Base-by-base conservation (phyloP, 2,113 vertebrate genomes). In the Tachycineta bicolor region DNA sequence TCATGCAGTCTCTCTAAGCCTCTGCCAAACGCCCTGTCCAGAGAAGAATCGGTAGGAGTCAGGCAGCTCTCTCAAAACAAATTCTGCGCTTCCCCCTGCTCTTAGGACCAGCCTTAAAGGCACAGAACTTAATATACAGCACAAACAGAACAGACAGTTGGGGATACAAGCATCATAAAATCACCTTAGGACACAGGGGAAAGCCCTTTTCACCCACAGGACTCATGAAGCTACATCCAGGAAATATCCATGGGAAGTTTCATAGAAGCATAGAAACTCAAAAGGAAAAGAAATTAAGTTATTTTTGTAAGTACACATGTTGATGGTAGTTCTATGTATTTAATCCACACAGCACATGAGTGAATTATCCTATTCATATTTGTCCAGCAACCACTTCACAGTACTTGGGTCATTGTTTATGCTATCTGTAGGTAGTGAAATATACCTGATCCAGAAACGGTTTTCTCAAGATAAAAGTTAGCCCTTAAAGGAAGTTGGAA, bases 201-300 rank as follows among this genome's bases (percentile, higher is more conserved):
- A 64, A 31, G 3, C 22, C 33, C 33, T 62, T 24, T 7, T 46
- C 60, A 74, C 47, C 13, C 11, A 46, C 19, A 53, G 17, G 14
- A 56, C 14, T 7, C 0, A 0, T 7, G 24, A 71, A 91, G 49
- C 11, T 63, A 37, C 5, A 24, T 15, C 33, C 21, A 68, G 15
- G 11, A 75, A 82, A 88, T 9, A 64, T 9, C 24, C 8, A 7
- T 28, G 13, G 1, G 10, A 73, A 69, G 33, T 34, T 52, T 46
- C 52, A 41, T 8, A 62, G 75, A 69, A 28, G 12, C 29, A 60
- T 2, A 18, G 31, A 69, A 44, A 2, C 25, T 46, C 56, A 43
- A 63, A 75, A 93, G 2, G 14, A 11, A 41, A 69, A 47, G 14
- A 65, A 87, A 87, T 20, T 22, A 34, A 64, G 22, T 44, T 47